Percentiles rank a stretch among this genome's conserved stretches.
Conservation (phyloP, 2,113 vertebrate species). For the Scytalopus superciliaris region DNA sequence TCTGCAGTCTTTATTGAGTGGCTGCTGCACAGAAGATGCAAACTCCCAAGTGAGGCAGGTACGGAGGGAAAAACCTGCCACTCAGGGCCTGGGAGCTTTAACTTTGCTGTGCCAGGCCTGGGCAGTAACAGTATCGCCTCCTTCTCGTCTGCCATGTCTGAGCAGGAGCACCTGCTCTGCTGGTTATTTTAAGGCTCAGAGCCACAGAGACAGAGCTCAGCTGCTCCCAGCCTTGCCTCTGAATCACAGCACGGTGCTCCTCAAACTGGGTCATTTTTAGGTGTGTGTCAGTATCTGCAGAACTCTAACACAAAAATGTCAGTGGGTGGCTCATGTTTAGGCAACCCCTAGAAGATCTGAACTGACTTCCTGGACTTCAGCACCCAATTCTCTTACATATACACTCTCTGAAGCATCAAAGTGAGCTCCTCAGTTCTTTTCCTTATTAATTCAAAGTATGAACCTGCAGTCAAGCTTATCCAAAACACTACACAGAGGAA, state of each 20-base stretch:
- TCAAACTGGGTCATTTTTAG: slow-evolving; percentile 19
- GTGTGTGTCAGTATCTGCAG: not conserved
- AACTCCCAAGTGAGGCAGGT: not conserved
- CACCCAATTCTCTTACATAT: not conserved
- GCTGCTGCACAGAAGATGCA: not conserved
- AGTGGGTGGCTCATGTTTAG: not conserved
- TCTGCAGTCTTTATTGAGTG: not conserved
- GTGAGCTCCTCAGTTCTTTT: not conserved
- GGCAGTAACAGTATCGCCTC: not conserved
- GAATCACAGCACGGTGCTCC: slow-evolving; percentile 15
- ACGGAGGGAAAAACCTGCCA: not conserved
- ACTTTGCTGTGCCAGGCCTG: not conserved
- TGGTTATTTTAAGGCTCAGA: slow-evolving; percentile 14
- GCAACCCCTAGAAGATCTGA: not conserved
- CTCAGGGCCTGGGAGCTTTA: not conserved
- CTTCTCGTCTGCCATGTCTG: not conserved
- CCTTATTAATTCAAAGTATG: not conserved
- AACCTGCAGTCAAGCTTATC: not conserved
- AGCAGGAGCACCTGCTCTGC: not conserved
- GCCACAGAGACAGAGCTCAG: slow-evolving; percentile 24
- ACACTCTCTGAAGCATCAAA: not conserved
- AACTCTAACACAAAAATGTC: not conserved
- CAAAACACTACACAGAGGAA: not conserved
- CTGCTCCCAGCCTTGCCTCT: slow-evolving; percentile 22
- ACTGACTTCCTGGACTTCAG: not conserved